These are phyloP conservation scores for Fistularia tabacaria DNA, from an alignment of 2,797 vertebrate species.

Conservation along the genomic window DNA sequence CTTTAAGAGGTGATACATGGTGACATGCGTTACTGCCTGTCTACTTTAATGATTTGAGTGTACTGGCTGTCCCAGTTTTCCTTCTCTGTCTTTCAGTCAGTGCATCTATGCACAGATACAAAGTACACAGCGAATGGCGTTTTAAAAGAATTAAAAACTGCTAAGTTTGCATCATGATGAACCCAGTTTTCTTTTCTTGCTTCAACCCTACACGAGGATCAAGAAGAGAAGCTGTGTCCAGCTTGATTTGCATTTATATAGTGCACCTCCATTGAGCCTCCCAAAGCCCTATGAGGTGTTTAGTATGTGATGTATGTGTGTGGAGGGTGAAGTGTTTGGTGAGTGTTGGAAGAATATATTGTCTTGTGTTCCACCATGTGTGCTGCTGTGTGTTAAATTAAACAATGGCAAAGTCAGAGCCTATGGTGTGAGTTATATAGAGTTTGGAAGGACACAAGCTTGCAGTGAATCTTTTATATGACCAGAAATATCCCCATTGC, in stretches of 20 bases:
- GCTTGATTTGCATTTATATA: constrained; percentile 57
- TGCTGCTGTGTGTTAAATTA: constrained; percentile 33
- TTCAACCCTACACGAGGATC: constrained; percentile 13
- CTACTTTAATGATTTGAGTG: constrained; percentile 28
- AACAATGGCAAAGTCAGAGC: constrained; percentile 31
- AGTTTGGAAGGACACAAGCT: constrained; percentile 14
- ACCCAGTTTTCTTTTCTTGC: background rate
- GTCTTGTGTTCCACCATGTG: constrained; percentile 10
- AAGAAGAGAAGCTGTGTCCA: constrained; percentile 22
- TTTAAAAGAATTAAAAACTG: constrained; percentile 11
- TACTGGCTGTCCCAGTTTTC: background rate
- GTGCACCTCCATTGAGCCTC: constrained; percentile 23
- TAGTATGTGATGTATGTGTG: constrained; percentile 37
- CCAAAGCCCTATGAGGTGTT: constrained; percentile 28
- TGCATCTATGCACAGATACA: constrained; percentile 2
- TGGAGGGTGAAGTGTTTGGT: constrained; percentile 5
- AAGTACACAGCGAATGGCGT: no score
- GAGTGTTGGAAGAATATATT: constrained; percentile 32
- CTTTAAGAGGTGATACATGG: constrained; percentile 52
- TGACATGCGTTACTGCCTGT: constrained; percentile 35
- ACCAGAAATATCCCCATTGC: constrained; percentile 10
- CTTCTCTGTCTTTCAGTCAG: background rate
- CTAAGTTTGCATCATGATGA: background rate
- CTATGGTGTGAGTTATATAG: constrained; percentile 25
- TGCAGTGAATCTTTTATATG: constrained; percentile 23